Evolutionary conservation across 2,888 invertebrate genomes (phyloP).

Genomic region (Theretra japonica): DNA sequence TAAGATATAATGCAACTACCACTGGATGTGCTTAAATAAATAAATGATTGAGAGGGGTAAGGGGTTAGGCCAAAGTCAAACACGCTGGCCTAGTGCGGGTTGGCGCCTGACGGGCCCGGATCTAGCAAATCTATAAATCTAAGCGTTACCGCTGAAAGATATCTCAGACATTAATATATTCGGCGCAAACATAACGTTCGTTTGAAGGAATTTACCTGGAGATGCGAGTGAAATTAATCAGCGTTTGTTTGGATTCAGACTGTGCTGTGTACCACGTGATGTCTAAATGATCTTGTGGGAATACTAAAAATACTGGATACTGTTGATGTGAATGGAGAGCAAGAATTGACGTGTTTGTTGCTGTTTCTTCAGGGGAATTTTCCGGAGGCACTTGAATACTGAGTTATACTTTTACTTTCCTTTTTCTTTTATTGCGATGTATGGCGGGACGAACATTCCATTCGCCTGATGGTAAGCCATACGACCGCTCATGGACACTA

Average conservation of each 20-base stretch:
- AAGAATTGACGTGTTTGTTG: too few relatives aligned
- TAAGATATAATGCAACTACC: too few relatives aligned
- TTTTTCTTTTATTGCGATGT: too few relatives aligned
- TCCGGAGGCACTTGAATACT: too few relatives aligned
- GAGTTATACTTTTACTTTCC: too few relatives aligned
- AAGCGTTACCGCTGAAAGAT: neutral
- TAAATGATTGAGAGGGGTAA: too few relatives aligned
- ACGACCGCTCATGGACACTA: too few relatives aligned
- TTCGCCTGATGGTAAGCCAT: too few relatives aligned
- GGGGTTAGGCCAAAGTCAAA: too few relatives aligned
- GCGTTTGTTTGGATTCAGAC: neutral
- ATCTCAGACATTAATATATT: neutral
- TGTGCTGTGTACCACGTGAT: neutral
- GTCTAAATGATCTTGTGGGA: neutral
- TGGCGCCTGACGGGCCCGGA: neutral
- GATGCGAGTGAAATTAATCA: slow-evolving; percentile 15
- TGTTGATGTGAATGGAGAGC: neutral
- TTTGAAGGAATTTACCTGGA: neutral
- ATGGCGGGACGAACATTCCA: too few relatives aligned
- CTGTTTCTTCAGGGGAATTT: too few relatives aligned
- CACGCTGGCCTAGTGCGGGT: neutral
- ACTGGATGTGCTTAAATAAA: too few relatives aligned
- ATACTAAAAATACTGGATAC: neutral
- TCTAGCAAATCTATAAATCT: neutral
- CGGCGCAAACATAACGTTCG: neutral